Base-by-base conservation (phyloP, 2,888 invertebrate genomes). In the Stenodema calcarata region DNA sequence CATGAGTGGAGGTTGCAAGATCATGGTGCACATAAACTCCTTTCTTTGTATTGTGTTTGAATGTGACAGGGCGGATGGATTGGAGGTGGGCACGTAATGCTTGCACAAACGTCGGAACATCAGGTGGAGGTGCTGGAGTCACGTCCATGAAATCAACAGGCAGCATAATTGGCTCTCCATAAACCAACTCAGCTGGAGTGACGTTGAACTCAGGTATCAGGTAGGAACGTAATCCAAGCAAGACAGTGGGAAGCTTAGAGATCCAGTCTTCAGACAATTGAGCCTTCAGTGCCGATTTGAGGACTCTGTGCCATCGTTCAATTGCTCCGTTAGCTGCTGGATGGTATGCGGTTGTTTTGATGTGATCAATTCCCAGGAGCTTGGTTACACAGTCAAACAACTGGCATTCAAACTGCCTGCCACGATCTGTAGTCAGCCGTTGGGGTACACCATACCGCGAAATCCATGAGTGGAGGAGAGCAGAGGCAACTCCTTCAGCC, bases 261-360 rank as follows among this genome's bases (percentile, higher is more conserved):
- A 76, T 23, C 76, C 76, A 76, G n/a, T 76, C 76, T 30, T 42
- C 42, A 30, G 35, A n/a, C 28, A 76, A 23, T 30, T 76, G 76
- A 30, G 76, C 76, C 18, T 30, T 76, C 35, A 91, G 87, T 0
- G 92, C 90, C 0, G 91, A 89, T 89, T 91, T 92, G 80, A 92
- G 87, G 9, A 90, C 89, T 2, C 91, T 89, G 88, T 92, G 91
- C 86, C 91, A 90, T 6, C 91, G 89, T 88, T 92, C 91, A 6
- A 92, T 89, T 82, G 91, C 89, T 1, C 91, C 91, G 80, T 92
- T 91, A 0, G 79, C n/a, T 6, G 81, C 81, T 14, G 81, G 62
- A 23, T 81, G 81, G 81, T 81, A 62, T 16, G 81, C 81, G 14
- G 62, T 81, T 7, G 54, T 81, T 12, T 12, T n/a, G 16, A 81